Conservation (phyloP, 2,888 invertebrate species). For the Perizoma affinitatum region DNA sequence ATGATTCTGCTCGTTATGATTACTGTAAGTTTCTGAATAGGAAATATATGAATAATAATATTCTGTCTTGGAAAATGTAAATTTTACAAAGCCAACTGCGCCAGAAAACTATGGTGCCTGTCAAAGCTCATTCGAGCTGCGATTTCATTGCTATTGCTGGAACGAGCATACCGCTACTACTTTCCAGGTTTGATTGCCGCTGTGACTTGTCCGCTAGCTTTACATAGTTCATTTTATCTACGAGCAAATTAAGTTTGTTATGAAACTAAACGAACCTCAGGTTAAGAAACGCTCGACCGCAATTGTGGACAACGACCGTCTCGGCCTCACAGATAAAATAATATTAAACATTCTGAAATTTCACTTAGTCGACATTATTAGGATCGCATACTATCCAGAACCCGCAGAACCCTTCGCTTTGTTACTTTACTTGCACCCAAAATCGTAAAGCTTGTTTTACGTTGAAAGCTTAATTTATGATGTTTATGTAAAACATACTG, state of each 20-base stretch:
- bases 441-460: constrained; percentile 5
- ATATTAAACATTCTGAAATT: background rate
- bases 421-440: no score
- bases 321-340: background rate
- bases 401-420: no score
- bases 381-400: no score
- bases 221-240: constrained; percentile 10
- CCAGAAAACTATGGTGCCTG: background rate
- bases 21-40: no score
- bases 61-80: no score
- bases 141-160: constrained; percentile 11
- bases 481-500: no score
- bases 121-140: constrained; percentile 3
- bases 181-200: constrained; percentile 11
- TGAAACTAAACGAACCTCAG: constrained; percentile 27
- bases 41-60: no score
- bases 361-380: background rate
- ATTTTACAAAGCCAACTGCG: background rate
- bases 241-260: constrained; percentile 19
- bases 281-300: constrained; percentile 54
- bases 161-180: background rate
- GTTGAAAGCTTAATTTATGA: no score
- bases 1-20: no score
- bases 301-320: constrained; percentile 43
- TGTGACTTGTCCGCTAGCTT: constrained; percentile 11